Base-by-base conservation (phyloP, 1,140 invertebrate genomes). In the Oncopodura yosiiana region DNA sequence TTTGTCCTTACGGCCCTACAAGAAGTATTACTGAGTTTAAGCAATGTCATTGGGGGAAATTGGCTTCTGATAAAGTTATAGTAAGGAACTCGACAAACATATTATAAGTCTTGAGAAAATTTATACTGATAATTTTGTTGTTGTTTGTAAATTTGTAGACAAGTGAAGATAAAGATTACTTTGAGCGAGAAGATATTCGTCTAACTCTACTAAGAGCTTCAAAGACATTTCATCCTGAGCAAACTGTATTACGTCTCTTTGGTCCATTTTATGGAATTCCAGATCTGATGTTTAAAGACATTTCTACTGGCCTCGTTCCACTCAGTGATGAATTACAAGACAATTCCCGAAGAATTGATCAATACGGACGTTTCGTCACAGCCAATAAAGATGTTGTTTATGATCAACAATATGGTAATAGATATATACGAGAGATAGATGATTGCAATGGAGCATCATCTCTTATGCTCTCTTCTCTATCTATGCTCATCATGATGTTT, bases 41-140 rank as follows among this genome's bases (percentile, higher is more conserved):
- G 11, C 62, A 63, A 42, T 63, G 62, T 55, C 62, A 63, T 53
- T 63, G 62, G 62, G 62, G 62, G 6, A 54, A 49, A 44, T 52
- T 63, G 24, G 58, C 62, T 11, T 41, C 58, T 8, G 58, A 63
- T 39, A 63, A 63, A 39, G 49, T n/a, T n/a, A n/a, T n/a, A n/a
- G n/a, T n/a, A n/a, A n/a, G n/a, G n/a, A 36, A 14, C 8, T 34
- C n/a, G 8, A 34, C n/a, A 34, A n/a, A 34, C 32, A n/a, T 9
- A 34, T 34, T 34, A n/a, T n/a, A n/a, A n/a, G n/a, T n/a, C n/a
- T n/a, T n/a, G n/a, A n/a, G 53, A 38, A 38, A 38, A 38, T 8
- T 8, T 38, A 38, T n/a, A 38, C 4, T 16, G 36, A 38, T n/a
- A 38, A 38, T n/a, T 38, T 38, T 4, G 36, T 38, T 38, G 4